Conservation (phyloP, 30 jellyfish, hydroid and myxozoan genomes). For the Mastigias papua region DNA sequence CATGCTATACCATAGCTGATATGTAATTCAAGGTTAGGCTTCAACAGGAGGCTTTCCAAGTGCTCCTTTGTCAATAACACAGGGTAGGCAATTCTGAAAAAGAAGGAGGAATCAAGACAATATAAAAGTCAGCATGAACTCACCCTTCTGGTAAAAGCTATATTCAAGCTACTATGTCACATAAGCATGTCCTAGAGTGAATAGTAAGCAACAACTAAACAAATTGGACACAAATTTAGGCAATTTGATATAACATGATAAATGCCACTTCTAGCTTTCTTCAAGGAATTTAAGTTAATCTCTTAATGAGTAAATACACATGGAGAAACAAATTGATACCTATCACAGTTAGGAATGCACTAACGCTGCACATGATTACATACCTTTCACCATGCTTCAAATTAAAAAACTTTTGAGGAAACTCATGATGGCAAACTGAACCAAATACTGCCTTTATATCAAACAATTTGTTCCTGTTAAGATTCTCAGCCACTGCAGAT, state of each 20-base stretch:
- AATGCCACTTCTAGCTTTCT: no score
- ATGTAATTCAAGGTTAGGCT: not conserved
- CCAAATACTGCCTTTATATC: constrained; percentile 39
- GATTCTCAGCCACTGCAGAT: constrained; percentile 20
- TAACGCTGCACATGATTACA: not conserved
- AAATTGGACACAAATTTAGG: no score
- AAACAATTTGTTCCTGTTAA: constrained; percentile 12
- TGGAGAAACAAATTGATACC: no score
- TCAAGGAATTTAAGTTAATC: no score
- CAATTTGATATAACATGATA: no score
- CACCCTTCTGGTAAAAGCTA: no score
- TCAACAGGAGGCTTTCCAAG: not conserved
- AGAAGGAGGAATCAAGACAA: not conserved
- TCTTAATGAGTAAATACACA: no score
- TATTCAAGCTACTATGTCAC: no score
- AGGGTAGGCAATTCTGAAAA: not conserved
- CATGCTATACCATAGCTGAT: not conserved
- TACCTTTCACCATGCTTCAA: constrained; percentile 45
- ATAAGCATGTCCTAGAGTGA: no score
- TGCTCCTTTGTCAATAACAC: not conserved
- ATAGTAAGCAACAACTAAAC: no score
- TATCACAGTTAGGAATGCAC: not conserved
- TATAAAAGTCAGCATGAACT: no score
- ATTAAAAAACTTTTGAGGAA: constrained; percentile 21
- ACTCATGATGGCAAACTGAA: constrained; percentile 14